phyloP scores from a whole-genome alignment of 2,797 vertebrate species.

The Naso thynnoides region DNA sequence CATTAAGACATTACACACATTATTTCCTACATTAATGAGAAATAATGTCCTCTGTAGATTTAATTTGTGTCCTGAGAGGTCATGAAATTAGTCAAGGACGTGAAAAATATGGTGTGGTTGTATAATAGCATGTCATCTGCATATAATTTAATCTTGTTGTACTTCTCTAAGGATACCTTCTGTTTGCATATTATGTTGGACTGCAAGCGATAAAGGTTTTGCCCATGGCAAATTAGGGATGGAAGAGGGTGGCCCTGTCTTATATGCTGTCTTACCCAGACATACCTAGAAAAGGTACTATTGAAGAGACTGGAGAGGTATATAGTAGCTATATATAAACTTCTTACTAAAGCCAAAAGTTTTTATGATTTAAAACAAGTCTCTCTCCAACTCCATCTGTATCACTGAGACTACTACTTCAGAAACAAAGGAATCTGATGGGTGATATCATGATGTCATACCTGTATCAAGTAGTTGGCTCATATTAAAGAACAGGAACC shows the following conservation, averaged over 20 bases:
- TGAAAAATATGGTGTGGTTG: not conserved
- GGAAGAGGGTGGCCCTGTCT: not conserved
- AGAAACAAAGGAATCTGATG: not conserved
- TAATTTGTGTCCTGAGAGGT: not conserved
- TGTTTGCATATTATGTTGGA: not conserved
- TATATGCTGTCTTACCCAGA: not conserved
- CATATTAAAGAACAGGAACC: not conserved
- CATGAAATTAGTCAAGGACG: not conserved
- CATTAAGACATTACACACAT: too few relatives aligned
- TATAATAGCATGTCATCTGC: not conserved
- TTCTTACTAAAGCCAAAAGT: not conserved
- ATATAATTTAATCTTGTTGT: not conserved
- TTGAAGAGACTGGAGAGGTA: not conserved
- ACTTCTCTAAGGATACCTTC: not conserved
- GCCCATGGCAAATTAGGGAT: not conserved
- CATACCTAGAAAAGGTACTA: not conserved
- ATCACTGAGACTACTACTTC: not conserved
- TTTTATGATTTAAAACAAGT: not conserved
- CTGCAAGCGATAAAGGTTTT: not conserved
- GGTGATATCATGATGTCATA: too few relatives aligned
- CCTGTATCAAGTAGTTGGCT: not conserved
- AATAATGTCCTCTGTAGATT: not conserved
- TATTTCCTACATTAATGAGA: too few relatives aligned
- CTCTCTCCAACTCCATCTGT: not conserved
- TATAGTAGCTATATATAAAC: not conserved